phyloP scores from a whole-genome alignment of 2,888 invertebrate species.

The Agapostemon virescens region DNA sequence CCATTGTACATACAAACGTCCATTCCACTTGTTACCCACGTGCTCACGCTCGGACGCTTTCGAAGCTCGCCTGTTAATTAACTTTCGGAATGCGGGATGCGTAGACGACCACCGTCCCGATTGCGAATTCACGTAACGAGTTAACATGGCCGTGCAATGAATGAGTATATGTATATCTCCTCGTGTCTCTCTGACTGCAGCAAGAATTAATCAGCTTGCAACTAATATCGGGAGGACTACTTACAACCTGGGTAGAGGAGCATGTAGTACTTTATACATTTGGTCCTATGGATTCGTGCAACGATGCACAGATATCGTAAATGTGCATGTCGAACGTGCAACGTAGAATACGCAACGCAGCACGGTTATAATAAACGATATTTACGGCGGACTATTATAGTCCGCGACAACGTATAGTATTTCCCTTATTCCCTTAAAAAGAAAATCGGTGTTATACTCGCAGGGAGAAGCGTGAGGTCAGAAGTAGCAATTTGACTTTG shows the following conservation, averaged over 20 bases:
- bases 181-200: conserved; percentile 23
- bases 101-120: background rate
- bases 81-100: background rate
- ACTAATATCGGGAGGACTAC: conserved; percentile 76
- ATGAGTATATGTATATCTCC: conserved; percentile 1
- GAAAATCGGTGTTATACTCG: background rate
- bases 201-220: conserved; percentile 65
- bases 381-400: background rate
- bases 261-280: conserved; percentile 67
- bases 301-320: background rate
- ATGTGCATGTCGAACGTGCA: background rate
- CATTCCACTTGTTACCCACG: background rate
- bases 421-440: background rate
- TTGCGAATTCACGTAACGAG: conserved; percentile 3
- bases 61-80: conserved; percentile 1
- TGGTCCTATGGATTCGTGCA: background rate
- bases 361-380: background rate
- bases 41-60: background rate
- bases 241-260: conserved; percentile 77
- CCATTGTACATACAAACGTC: background rate
- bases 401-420: background rate
- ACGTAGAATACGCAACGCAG: no score
- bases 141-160: background rate
- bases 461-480: background rate
- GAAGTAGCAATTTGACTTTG: background rate